Evolutionary conservation across 2,113 vertebrate genomes (phyloP).

Genomic region (Rhynchopsitta pachyrhyncha): DNA sequence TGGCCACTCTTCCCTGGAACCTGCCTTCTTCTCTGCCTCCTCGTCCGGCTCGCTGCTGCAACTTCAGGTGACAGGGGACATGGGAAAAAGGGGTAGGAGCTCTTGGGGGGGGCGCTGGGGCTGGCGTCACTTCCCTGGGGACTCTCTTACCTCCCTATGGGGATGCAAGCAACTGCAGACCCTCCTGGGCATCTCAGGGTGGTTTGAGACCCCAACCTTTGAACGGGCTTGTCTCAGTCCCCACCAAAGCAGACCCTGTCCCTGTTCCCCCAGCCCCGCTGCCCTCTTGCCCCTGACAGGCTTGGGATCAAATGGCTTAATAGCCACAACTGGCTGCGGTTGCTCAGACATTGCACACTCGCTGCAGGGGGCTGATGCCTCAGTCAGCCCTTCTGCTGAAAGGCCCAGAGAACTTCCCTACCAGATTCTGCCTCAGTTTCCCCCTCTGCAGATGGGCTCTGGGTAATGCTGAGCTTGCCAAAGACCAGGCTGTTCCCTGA

Average conservation of each 20-base stretch:
- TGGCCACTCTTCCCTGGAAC: not conserved
- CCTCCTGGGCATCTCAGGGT: not conserved
- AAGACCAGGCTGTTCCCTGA: not conserved
- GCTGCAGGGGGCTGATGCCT: rapidly evolving
- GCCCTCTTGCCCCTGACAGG: not conserved
- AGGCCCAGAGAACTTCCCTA: not conserved
- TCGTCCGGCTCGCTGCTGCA: rapidly evolving
- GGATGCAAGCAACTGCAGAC: not conserved
- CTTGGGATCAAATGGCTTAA: not conserved
- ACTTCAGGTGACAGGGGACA: not conserved
- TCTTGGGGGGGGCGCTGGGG: not conserved
- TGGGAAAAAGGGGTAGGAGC: not conserved
- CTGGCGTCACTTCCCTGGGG: not conserved
- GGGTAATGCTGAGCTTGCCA: not conserved
- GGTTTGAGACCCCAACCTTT: not conserved
- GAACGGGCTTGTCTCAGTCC: not conserved
- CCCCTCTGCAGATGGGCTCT: not conserved
- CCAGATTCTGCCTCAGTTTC: not conserved
- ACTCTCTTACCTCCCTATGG: not conserved
- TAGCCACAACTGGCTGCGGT: rapidly evolving
- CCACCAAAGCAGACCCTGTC: not conserved
- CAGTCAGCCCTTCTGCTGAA: not conserved
- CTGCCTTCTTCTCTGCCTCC: conserved; percentile 28
- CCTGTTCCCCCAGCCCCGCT: rapidly evolving
- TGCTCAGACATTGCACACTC: rapidly evolving